phyloP scores from a whole-genome alignment of 2,113 vertebrate species.

The Egretta garzetta region DNA sequence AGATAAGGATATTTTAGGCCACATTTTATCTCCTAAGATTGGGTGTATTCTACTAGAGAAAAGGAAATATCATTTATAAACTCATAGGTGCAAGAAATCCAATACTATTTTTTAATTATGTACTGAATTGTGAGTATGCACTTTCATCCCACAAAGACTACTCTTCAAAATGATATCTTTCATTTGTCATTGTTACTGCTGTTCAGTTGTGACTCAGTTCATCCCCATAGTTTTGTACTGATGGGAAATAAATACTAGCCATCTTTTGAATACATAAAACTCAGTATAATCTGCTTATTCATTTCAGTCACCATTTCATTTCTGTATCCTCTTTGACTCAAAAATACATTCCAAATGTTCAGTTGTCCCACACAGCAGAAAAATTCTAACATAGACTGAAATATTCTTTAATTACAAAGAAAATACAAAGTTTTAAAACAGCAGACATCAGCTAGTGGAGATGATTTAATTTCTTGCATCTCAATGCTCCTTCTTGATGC shows the following conservation, averaged over 20 bases:
- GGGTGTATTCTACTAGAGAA: not conserved
- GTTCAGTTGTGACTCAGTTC: not conserved
- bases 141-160: not conserved
- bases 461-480: not conserved
- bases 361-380: not conserved
- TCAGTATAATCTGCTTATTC: not conserved
- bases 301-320: not conserved
- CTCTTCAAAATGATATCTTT: not conserved
- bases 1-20: not conserved
- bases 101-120: not conserved
- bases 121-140: not conserved
- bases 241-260: not conserved
- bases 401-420: not conserved
- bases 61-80: not conserved
- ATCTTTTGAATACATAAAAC: not conserved
- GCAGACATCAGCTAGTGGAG: not conserved
- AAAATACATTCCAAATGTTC: not conserved
- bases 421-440: not conserved
- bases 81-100: not conserved
- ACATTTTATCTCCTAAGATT: not conserved
- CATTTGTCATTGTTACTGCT: fast-evolving
- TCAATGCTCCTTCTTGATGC: not conserved
- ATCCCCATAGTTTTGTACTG: not conserved
- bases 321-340: not conserved
- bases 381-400: not conserved